Evolutionary conservation across 2,797 vertebrate species (phyloP).

Genomic region (Gouania willdenowi): DNA sequence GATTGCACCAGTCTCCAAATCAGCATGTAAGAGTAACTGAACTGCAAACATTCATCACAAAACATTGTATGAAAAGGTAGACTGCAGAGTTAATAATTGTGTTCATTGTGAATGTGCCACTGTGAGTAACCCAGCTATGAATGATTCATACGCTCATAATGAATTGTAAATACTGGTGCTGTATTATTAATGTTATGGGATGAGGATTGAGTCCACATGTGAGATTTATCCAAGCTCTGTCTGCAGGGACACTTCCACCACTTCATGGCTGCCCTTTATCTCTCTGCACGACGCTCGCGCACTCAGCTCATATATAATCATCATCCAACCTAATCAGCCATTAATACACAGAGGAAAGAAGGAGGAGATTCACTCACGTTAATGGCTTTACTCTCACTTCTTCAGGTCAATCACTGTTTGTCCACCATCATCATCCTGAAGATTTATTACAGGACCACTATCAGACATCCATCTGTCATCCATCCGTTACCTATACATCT

Average conservation of each 20-base stretch:
- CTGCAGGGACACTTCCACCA: conserved; percentile 60
- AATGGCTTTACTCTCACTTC: too few species aligned
- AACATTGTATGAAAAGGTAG: too few species aligned
- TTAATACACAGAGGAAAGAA: conserved; percentile 10
- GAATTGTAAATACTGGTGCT: conserved; percentile 12
- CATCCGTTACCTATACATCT: too few species aligned
- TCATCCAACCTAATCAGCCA: conserved; percentile 7
- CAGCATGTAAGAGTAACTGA: too few species aligned
- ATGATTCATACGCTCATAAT: conserved; percentile 10
- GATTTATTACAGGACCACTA: too few species aligned
- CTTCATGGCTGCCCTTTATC: conserved; percentile 64
- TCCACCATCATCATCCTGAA: not conserved
- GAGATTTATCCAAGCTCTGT: conserved; percentile 20
- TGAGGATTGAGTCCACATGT: conserved; percentile 23
- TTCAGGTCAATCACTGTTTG: conserved; percentile 10
- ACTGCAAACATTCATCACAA: too few species aligned
- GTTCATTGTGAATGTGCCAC: too few species aligned
- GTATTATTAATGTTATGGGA: conserved; percentile 34
- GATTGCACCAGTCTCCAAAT: too few species aligned
- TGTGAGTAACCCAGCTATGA: too few species aligned
- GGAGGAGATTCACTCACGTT: conserved; percentile 6
- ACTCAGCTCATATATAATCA: conserved; percentile 8
- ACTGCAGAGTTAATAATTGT: too few species aligned
- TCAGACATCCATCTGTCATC: too few species aligned
- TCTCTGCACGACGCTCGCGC: too few species aligned